phyloP scores from a whole-genome alignment of 2,113 vertebrate genomes.

The Colistium nudipinnis region DNA sequence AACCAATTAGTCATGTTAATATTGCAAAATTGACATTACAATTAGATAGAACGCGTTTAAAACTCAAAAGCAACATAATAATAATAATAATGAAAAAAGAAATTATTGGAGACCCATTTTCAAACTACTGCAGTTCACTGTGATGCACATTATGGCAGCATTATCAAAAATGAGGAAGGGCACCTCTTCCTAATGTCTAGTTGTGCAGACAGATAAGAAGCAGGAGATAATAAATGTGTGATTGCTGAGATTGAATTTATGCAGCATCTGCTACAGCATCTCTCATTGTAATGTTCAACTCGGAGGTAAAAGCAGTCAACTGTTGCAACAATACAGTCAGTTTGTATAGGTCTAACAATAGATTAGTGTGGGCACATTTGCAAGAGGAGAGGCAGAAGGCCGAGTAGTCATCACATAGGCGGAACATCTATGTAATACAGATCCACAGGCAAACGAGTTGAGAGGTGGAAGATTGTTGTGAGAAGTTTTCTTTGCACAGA shows the following conservation, averaged over 20 bases:
- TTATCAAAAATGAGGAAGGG: constrained; percentile 5
- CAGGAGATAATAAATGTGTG: constrained; percentile 2
- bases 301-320: constrained; percentile 36
- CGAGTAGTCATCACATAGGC: constrained; percentile 45
- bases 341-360: constrained; percentile 67
- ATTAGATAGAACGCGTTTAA: constrained; percentile 23
- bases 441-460: constrained; percentile 23
- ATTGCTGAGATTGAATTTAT: constrained; percentile 9
- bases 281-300: constrained; percentile 10
- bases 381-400: constrained; percentile 62
- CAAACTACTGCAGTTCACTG: constrained; percentile 23
- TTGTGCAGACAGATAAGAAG: neutral
- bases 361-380: constrained; percentile 44
- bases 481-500: too few species aligned
- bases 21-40: too few species aligned
- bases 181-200: constrained; percentile 3
- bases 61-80: too few species aligned
- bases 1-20: too few species aligned
- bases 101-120: constrained; percentile 18
- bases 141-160: constrained; percentile 7
- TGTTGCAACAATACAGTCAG: constrained; percentile 55
- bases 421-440: constrained; percentile 45
- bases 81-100: too few species aligned
- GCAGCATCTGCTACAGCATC: neutral
- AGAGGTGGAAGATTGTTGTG: neutral